Evolutionary conservation across 2,888 invertebrate genomes (phyloP), one percentile per base, ranked within the genome.

Genomic region (Bembecia ichneumoniformis): DNA sequence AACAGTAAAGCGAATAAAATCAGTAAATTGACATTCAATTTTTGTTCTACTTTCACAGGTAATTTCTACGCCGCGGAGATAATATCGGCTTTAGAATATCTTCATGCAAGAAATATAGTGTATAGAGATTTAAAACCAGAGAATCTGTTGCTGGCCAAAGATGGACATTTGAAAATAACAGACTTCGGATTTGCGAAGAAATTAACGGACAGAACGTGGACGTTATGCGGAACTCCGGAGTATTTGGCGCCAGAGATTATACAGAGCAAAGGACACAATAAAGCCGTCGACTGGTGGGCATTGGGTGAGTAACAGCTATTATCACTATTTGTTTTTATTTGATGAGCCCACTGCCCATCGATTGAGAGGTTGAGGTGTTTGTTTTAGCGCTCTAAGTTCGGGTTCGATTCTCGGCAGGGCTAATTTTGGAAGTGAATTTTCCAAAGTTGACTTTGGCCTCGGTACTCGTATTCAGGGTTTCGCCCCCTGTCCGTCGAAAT

Each of bases 211-310:
- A 92, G 98, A 63, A 98, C 98, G 50, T 98, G 97, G 97, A 98
- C 97, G 1, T 78, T 98, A 46, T 98, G 98, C 73, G 98, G 98
- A 0, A 99, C 99, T 0, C 98, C 98, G 0, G 98, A 99, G 78
- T 99, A 99, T 80, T 88, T 99, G 56, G 98, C 99, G 46, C 96
- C 96, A 11, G 98, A 98, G 86, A 97, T 98, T 58, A 98, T 98
- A 62, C 97, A 97, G 77, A 96, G 96, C 64, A 97, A 97, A 88
- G 99, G 99, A 36, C 98, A 99, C 84, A 98, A 98, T 74, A 97
- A 96, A 75, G 97, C 97, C 5, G 98, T 99, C 0, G 99, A 99
- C 75, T 99, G 98, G 97, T 99, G 98, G 98, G 98, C 98, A 15
- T 88, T 99, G 68, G 98, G 94, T 94, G 77, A 79, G 87, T 64